Evolutionary conservation across 2,888 invertebrate species (phyloP).

Genomic region (Drosophila percnosoma): DNA sequence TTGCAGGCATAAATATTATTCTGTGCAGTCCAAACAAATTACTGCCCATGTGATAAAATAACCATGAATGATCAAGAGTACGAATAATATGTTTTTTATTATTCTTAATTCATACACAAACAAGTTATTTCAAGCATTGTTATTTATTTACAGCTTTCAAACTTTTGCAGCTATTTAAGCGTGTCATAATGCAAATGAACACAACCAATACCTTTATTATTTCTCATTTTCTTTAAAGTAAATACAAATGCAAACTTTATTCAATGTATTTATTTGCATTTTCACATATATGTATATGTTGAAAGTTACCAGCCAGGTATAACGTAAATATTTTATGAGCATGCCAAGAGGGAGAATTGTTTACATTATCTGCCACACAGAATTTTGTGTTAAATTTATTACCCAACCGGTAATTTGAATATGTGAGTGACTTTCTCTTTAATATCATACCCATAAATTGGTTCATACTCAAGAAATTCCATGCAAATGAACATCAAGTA

Average conservation of each 20-base stretch:
- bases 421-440: not conserved
- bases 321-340: constrained; percentile 2
- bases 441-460: not conserved
- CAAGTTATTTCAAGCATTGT: not conserved
- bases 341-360: not conserved
- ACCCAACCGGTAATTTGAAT: constrained; percentile 10
- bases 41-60: not conserved
- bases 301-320: not conserved
- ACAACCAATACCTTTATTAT: not conserved
- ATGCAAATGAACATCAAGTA: not conserved
- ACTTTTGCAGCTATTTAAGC: too few species aligned
- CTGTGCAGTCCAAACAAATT: not conserved
- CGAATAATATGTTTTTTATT: not conserved
- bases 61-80: not conserved
- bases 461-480: not conserved
- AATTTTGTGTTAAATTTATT: constrained; percentile 9
- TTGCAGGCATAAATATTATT: not conserved
- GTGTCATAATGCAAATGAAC: not conserved
- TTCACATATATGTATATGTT: not conserved
- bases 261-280: not conserved
- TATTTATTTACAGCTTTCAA: not conserved
- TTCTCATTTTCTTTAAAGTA: not conserved
- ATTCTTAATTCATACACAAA: not conserved
- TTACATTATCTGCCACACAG: not conserved
- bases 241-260: not conserved